Evolutionary conservation across 2,888 invertebrate genomes (phyloP).

Genomic region (Mechanitis messenoides): DNA sequence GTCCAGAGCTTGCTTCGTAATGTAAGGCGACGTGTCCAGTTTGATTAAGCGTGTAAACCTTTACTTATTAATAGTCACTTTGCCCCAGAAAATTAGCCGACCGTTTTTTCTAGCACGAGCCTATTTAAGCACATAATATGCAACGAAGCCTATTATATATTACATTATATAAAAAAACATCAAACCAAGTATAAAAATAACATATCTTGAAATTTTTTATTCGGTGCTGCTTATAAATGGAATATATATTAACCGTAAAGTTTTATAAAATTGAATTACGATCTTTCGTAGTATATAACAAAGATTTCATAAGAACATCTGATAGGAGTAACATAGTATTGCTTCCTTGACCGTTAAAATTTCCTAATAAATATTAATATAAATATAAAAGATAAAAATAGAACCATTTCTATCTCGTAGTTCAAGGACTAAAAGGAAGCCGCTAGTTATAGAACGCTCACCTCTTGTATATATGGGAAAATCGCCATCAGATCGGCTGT

Average conservation of each 20-base stretch:
- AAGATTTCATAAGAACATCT: too few species aligned
- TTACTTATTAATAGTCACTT: conserved; percentile 68
- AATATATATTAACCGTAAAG: too few species aligned
- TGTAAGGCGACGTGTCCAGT: conserved; percentile 43
- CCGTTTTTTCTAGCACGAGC: conserved; percentile 61
- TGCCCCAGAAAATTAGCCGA: conserved; percentile 68
- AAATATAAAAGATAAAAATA: too few species aligned
- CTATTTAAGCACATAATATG: conserved; percentile 61
- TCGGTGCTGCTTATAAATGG: too few species aligned
- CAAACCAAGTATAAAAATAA: conserved; percentile 10
- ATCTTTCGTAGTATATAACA: too few species aligned
- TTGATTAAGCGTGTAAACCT: conserved; percentile 61
- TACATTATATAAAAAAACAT: conserved; percentile 22
- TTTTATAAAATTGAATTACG: too few species aligned
- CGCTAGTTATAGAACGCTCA: conserved; percentile 52
- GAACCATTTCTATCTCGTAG: not conserved
- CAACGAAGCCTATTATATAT: conserved; percentile 49
- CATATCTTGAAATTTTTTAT: too few species aligned
- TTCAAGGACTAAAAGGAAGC: conserved; percentile 15
- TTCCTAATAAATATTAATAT: too few species aligned
- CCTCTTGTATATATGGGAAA: conserved; percentile 89
- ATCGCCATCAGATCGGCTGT: conserved; percentile 90
- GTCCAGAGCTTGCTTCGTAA: not conserved
- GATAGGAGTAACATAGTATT: too few species aligned
- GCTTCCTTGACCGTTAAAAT: too few species aligned